Conservation (phyloP, 2,113 vertebrate species). For the Athene cunicularia region DNA sequence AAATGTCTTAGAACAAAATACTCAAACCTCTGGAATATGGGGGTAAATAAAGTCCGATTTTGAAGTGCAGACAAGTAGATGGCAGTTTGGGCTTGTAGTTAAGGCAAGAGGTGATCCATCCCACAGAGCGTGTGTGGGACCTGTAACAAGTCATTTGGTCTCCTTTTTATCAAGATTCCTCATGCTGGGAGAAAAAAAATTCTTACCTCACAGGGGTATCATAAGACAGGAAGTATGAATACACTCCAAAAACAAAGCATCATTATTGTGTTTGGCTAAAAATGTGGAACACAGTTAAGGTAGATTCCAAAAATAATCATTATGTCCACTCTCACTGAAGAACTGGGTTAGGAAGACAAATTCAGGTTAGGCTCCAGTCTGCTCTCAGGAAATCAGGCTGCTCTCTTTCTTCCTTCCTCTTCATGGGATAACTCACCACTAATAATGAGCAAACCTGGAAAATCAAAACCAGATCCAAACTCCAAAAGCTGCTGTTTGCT, state of each 20-base stretch:
- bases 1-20: not conserved
- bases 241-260: not conserved
- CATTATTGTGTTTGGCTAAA: conserved; percentile 26
- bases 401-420: conserved; percentile 20
- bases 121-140: not conserved
- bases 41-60: not conserved
- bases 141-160: not conserved
- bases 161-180: not conserved
- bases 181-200: not conserved
- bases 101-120: not conserved
- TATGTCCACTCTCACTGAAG: not conserved
- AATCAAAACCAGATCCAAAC: not conserved
- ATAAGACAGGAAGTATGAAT: not conserved
- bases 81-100: not conserved
- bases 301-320: conserved; percentile 30
- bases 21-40: not conserved
- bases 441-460: not conserved
- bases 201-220: not conserved
- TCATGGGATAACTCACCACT: not conserved
- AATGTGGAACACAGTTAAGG: not conserved
- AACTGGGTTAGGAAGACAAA: not conserved
- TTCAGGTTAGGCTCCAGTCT: not conserved
- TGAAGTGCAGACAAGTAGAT: not conserved
- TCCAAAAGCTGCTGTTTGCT: not conserved
- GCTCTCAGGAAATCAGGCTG: not conserved